Evolutionary conservation across 2,888 invertebrate genomes (phyloP).

Genomic region (Macrophya annulata): DNA sequence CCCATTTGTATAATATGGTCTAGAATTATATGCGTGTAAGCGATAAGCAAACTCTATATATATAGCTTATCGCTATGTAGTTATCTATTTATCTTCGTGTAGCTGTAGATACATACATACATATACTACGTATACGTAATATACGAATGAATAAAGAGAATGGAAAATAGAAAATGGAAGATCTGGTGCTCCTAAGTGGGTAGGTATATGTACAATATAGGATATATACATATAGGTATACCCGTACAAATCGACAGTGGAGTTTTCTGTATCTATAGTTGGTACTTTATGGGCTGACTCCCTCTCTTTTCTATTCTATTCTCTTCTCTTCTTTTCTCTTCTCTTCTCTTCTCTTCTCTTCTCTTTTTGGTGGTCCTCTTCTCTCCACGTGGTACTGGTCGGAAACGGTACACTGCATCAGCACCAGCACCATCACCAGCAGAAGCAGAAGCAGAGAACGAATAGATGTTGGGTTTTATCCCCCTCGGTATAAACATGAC

Average conservation of each 20-base stretch:
- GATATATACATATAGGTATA: not conserved
- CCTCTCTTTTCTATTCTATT: not conserved
- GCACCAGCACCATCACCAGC: slow-evolving; percentile 14
- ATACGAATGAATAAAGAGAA: not conserved
- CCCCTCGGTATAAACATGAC: slow-evolving; percentile 74
- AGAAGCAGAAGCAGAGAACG: slow-evolving; percentile 55
- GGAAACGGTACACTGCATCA: slow-evolving; percentile 40
- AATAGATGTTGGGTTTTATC: slow-evolving; percentile 70
- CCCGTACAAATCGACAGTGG: slow-evolving; percentile 14
- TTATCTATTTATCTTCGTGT: not conserved
- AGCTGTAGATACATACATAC: not conserved
- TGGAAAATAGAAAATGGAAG: slow-evolving; percentile 31
- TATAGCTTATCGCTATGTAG: not conserved
- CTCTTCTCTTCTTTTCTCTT: not conserved
- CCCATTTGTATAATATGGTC: slow-evolving; percentile 8
- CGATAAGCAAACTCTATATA: slow-evolving; percentile 7
- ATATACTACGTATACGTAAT: not conserved
- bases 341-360: not conserved
- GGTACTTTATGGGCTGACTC: slow-evolving; percentile 40
- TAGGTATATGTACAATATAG: not conserved
- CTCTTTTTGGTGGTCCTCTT: not conserved
- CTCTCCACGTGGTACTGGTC: not conserved
- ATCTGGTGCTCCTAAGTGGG: slow-evolving; percentile 42
- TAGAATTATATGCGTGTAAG: not conserved
- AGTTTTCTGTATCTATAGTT: slow-evolving; percentile 47